Conservation (phyloP, 2,888 invertebrate genomes). For the Lypha dubia region DNA sequence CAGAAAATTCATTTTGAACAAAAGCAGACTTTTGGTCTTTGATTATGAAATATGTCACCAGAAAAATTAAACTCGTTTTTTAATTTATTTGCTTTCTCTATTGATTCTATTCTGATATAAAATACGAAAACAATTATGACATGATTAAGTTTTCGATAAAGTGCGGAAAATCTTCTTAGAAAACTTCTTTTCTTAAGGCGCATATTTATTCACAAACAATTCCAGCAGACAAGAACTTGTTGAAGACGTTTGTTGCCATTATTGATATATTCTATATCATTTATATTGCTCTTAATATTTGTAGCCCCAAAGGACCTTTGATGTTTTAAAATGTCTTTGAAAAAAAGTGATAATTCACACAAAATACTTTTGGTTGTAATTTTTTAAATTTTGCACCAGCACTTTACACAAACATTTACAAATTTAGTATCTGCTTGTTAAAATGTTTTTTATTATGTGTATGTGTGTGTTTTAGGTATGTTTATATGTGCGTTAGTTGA, state of each 20-base stretch:
- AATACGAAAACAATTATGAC: slow-evolving; percentile 3
- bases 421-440: neutral
- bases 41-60: slow-evolving; percentile 12
- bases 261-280: neutral
- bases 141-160: slow-evolving; percentile 8
- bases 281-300: slow-evolving; percentile 24
- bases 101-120: slow-evolving; percentile 16
- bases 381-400: slow-evolving; percentile 3
- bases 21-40: too few species aligned
- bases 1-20: too few species aligned
- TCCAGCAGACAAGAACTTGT: slow-evolving; percentile 27
- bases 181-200: neutral
- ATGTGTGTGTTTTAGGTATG: neutral
- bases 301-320: slow-evolving; percentile 40
- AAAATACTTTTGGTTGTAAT: slow-evolving; percentile 45
- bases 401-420: neutral
- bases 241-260: slow-evolving; percentile 23
- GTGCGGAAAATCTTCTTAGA: neutral
- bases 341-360: slow-evolving; percentile 37
- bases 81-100: slow-evolving; percentile 20
- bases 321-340: slow-evolving; percentile 50
- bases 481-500: slow-evolving; percentile 24
- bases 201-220: slow-evolving; percentile 5
- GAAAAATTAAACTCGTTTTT: slow-evolving; percentile 8
- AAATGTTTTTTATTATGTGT: neutral